phyloP scores from a whole-genome alignment of 2,888 invertebrate species.

The Eurytoma adleriae region DNA sequence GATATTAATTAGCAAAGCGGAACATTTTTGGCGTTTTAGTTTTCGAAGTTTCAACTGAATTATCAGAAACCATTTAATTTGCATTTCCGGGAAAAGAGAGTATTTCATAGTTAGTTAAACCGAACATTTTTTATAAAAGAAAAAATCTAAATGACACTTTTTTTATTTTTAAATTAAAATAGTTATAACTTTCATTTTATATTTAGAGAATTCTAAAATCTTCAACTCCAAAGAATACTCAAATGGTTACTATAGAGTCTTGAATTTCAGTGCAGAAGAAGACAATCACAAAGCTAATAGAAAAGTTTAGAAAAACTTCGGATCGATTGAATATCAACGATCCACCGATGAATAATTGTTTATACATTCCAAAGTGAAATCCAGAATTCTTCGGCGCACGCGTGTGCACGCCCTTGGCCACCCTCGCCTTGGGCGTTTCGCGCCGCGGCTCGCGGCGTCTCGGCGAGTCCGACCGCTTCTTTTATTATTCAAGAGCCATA shows the following conservation, averaged over 20 bases:
- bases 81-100: too few species aligned
- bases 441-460: slow-evolving; percentile 32
- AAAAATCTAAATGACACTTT: too few species aligned
- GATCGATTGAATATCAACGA: slow-evolving; percentile 47
- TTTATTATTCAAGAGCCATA: slow-evolving; percentile 72
- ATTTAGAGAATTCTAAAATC: too few species aligned
- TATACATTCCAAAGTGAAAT: slow-evolving; percentile 43
- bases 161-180: too few species aligned
- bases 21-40: too few species aligned
- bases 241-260: background rate
- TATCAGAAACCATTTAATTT: too few species aligned
- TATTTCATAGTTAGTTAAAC: too few species aligned
- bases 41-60: too few species aligned
- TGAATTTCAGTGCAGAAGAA: background rate
- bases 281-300: slow-evolving; percentile 29
- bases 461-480: slow-evolving; percentile 46
- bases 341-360: slow-evolving; percentile 44
- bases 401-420: background rate
- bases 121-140: too few species aligned
- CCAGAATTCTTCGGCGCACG: background rate
- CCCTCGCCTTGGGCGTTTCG: background rate
- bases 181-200: too few species aligned
- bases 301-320: slow-evolving; percentile 50
- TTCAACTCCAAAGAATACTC: too few species aligned
- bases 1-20: background rate